These are phyloP conservation scores for Etheostoma cragini DNA, from an alignment of 2,113 vertebrate species.

Conservation along the genomic window DNA sequence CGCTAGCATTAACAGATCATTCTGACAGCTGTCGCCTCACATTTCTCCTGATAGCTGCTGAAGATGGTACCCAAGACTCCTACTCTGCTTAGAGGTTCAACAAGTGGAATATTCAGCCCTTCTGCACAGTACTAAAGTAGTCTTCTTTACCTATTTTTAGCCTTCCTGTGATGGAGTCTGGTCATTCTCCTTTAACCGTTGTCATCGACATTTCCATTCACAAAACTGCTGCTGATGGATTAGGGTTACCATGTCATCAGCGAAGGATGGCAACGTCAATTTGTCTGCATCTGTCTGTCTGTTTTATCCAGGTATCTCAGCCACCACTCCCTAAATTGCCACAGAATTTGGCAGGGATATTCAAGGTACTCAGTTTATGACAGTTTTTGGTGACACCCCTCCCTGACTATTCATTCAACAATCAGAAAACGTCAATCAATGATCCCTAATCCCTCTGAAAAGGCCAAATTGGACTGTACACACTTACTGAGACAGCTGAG, in stretches of 20 bases:
- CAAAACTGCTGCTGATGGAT: not conserved
- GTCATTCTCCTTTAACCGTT: not conserved
- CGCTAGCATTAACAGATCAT: no score
- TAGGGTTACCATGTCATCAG: not conserved
- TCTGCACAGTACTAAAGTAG: no score
- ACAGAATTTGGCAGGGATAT: not conserved
- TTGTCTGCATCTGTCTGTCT: not conserved
- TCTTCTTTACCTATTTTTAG: not conserved
- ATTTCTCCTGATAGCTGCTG: not conserved
- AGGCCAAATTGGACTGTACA: not conserved
- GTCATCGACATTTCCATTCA: not conserved
- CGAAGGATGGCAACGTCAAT: not conserved
- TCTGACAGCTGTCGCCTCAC: not conserved
- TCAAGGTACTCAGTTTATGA: not conserved
- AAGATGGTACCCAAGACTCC: not conserved
- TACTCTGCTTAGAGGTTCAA: not conserved
- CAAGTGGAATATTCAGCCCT: not conserved
- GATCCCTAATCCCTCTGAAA: not conserved
- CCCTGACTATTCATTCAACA: not conserved
- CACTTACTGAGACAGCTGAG: not conserved
- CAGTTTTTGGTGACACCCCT: not conserved
- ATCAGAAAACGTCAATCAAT: not conserved
- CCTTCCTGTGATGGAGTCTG: not conserved
- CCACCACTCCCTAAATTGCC: not conserved
- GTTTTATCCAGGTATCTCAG: not conserved